A percentile compares a stretch with the other conserved stretches of the same genome.
Conservation (phyloP, 2,113 vertebrate species). For the Onychorhynchus coronatus region DNA sequence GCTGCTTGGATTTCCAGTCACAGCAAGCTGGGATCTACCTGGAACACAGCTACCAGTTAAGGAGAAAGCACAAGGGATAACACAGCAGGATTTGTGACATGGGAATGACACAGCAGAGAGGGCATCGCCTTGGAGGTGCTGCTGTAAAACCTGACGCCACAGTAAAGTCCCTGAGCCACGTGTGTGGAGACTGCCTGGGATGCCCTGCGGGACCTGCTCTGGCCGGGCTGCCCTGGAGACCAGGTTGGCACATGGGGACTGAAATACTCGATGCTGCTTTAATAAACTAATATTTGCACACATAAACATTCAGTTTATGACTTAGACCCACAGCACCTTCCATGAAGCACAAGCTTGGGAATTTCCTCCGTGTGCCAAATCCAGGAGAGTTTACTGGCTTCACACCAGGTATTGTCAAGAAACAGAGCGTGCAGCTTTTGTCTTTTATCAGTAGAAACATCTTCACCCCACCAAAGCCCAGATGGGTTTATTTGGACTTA, state of each 20-base stretch:
- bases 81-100: not conserved
- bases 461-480: not conserved
- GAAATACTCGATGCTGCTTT: not conserved
- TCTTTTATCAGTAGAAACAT: not conserved
- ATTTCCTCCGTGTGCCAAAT: not conserved
- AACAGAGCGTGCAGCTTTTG: not conserved
- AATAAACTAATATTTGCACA: slow-evolving; percentile 46
- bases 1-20: not conserved
- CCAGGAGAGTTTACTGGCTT: not conserved
- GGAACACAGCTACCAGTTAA: not conserved
- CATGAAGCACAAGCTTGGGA: not conserved
- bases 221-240: not conserved
- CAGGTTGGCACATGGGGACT: not conserved
- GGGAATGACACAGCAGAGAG: not conserved
- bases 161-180: rapidly evolving
- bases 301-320: not conserved
- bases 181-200: not conserved
- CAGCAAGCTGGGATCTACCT: not conserved
- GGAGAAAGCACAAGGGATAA: not conserved
- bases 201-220: not conserved
- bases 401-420: not conserved
- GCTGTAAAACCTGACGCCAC: not conserved
- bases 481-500: not conserved
- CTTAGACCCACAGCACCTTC: not conserved
- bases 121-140: not conserved